Evolutionary conservation across 1,140 invertebrate species (phyloP).

Genomic region (Watersipora subatra): DNA sequence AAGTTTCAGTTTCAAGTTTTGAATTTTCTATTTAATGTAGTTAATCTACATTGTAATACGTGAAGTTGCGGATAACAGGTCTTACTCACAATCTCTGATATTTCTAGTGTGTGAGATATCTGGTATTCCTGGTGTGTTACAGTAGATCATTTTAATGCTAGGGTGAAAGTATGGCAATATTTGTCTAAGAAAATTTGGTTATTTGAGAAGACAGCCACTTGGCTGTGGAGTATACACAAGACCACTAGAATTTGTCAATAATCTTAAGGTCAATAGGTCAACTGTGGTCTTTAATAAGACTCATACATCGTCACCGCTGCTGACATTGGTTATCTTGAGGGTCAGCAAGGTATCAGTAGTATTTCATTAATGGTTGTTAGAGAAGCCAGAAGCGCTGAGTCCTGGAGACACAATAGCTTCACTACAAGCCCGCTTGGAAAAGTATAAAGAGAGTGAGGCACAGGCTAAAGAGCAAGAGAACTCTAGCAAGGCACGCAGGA

Average conservation of each 20-base stretch:
- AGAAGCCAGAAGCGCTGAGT: no score
- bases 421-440: constrained; percentile 63
- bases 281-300: not conserved
- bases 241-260: constrained; percentile 2
- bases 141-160: no score
- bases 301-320: not conserved
- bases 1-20: no score
- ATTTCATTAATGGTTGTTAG: constrained; percentile 28
- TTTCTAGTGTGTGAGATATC: no score
- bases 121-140: no score
- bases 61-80: no score
- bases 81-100: no score
- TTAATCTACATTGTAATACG: no score
- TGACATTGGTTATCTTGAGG: constrained; percentile 16
- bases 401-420: constrained; percentile 58
- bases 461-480: constrained; percentile 63
- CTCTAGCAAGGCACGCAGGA: constrained; percentile 66
- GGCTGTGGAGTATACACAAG: not conserved
- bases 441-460: constrained; percentile 54
- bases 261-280: not conserved
- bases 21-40: no score
- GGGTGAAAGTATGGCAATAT: no score
- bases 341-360: constrained; percentile 23
- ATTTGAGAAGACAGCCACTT: no score
- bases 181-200: no score